These are phyloP conservation scores for Clarias magur DNA, from an alignment of 2,113 vertebrate species.

Conservation along the genomic window DNA sequence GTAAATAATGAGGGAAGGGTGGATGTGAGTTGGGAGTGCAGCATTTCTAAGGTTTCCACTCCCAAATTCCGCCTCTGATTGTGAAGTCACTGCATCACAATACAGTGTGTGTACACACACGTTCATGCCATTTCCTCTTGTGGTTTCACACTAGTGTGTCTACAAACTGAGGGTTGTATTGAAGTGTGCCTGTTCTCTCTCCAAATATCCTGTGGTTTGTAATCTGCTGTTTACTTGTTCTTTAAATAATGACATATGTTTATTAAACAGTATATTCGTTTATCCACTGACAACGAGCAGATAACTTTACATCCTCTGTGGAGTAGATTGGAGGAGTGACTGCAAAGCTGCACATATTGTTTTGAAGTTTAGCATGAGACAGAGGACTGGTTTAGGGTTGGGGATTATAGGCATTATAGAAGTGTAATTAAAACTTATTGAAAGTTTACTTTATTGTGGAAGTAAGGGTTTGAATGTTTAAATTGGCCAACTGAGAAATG, in stretches of 20 bases:
- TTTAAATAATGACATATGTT: background rate
- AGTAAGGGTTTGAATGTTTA: background rate
- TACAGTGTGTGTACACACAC: constrained; percentile 32
- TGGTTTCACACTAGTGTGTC: constrained; percentile 45
- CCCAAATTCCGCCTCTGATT: constrained; percentile 34
- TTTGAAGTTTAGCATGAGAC: background rate
- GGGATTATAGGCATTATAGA: background rate
- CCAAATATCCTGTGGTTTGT: constrained; percentile 6
- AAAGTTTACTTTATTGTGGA: background rate
- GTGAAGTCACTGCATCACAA: constrained; percentile 43
- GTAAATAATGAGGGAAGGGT: background rate
- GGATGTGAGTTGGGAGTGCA: constrained; percentile 8
- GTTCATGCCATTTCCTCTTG: constrained; percentile 35
- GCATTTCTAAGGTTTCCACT: constrained; percentile 27
- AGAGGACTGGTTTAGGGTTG: background rate
- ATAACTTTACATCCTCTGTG: background rate
- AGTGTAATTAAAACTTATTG: background rate
- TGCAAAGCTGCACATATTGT: background rate
- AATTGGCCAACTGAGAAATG: background rate
- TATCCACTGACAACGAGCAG: background rate
- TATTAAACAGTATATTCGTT: background rate
- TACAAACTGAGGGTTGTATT: constrained; percentile 32
- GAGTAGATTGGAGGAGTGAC: background rate
- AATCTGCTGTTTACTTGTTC: constrained; percentile 11
- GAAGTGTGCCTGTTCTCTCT: constrained; percentile 20